Conservation (phyloP, 2,797 vertebrate genomes). For the Onychomys torridus region DNA sequence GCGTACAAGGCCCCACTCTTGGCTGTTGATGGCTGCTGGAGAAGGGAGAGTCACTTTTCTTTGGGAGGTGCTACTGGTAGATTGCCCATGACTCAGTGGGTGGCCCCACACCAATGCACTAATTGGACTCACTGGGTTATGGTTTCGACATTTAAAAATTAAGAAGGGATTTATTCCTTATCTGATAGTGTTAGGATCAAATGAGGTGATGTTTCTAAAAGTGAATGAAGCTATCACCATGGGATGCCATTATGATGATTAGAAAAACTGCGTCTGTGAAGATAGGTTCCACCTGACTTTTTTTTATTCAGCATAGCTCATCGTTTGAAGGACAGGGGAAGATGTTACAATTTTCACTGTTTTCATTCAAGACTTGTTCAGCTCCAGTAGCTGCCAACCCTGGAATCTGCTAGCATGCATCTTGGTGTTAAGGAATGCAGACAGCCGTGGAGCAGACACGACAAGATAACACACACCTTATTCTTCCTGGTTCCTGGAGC, state of each 20-base stretch:
- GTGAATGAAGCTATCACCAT: conserved; percentile 7
- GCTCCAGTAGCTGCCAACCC: conserved; percentile 17
- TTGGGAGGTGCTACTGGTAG: neutral
- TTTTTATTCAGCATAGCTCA: neutral
- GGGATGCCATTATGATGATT: neutral
- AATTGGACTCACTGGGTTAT: neutral
- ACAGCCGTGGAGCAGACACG: conserved; percentile 53
- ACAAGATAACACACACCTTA: conserved; percentile 59
- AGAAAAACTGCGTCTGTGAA: neutral
- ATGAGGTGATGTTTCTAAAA: conserved; percentile 50
- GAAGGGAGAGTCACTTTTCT: too few relatives aligned
- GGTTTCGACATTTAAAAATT: neutral
- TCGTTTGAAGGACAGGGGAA: neutral
- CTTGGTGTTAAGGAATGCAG: conserved; percentile 63
- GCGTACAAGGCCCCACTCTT: neutral
- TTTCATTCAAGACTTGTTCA: conserved; percentile 62
- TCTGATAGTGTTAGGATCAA: conserved; percentile 40
- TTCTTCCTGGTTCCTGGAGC: conserved; percentile 61
- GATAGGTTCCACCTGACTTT: neutral
- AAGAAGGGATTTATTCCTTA: neutral
- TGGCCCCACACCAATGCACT: neutral
- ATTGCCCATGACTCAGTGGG: neutral
- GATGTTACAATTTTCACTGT: conserved; percentile 34
- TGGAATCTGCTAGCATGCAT: conserved; percentile 38
- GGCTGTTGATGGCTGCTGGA: neutral